These are phyloP conservation scores for Pyrocephalus nanus DNA, from an alignment of 2,797 vertebrate genomes.

Conservation along the genomic window DNA sequence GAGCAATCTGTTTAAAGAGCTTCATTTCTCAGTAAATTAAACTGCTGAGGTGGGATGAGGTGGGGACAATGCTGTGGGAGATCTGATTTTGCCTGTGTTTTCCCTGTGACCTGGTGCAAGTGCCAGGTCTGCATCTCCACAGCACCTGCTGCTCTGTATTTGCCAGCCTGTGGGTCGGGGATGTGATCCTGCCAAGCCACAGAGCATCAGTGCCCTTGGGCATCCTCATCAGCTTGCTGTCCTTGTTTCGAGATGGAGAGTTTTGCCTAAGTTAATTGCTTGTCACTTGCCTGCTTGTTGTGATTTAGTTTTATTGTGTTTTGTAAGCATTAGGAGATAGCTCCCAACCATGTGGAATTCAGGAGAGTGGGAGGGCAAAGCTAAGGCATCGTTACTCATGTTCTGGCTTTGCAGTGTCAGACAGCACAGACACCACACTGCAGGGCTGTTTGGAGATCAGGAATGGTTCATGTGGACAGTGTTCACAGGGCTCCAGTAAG, in stretches of 20 bases:
- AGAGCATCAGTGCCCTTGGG: rapidly evolving
- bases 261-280: background rate
- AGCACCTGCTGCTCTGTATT: background rate
- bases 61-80: background rate
- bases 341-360: background rate
- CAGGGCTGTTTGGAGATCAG: background rate
- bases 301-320: background rate
- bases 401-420: background rate
- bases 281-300: background rate
- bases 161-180: rapidly evolving
- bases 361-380: background rate
- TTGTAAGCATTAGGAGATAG: background rate
- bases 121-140: background rate
- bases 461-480: background rate
- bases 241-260: background rate
- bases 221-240: background rate
- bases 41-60: background rate
- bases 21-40: background rate
- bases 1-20: background rate
- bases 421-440: rapidly evolving
- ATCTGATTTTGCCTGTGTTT: background rate
- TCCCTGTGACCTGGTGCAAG: background rate
- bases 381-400: background rate
- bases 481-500: too few relatives aligned
- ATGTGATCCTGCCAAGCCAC: background rate